phyloP scores from a whole-genome alignment of 2,113 vertebrate species.

The Chaetodon trifascialis region DNA sequence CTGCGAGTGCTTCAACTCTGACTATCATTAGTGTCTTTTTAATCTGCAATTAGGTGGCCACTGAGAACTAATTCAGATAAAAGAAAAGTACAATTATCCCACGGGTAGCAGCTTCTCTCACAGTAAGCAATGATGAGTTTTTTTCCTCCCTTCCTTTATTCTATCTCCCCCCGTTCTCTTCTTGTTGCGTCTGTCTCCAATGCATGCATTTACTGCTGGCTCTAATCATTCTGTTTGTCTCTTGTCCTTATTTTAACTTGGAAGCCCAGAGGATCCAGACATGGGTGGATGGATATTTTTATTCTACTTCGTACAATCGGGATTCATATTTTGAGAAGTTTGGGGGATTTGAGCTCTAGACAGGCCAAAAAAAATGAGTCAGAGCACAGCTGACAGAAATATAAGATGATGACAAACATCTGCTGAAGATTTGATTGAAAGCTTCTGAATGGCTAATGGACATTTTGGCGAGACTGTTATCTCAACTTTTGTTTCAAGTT shows the following conservation, averaged over 20 bases:
- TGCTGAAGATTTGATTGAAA: conserved; percentile 15
- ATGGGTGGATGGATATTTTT: conserved; percentile 42
- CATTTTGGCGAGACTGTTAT: neutral
- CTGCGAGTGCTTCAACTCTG: conserved; percentile 36
- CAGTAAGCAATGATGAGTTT: conserved; percentile 31
- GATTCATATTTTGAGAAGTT: conserved; percentile 27
- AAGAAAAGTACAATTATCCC: conserved; percentile 42
- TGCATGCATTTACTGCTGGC: conserved; percentile 38
- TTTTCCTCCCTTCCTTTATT: conserved; percentile 25
- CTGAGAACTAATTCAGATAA: conserved; percentile 45
- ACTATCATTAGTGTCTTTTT: conserved; percentile 46
- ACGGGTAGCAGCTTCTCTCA: conserved; percentile 34
- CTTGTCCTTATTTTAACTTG: conserved; percentile 51
- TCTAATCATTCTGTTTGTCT: conserved; percentile 45
- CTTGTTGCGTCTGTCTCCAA: conserved; percentile 39
- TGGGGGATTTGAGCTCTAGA: neutral
- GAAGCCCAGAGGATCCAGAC: conserved; percentile 47
- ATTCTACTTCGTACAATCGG: conserved; percentile 18
- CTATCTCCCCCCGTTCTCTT: neutral
- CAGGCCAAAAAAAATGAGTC: neutral
- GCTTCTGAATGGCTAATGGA: conserved; percentile 1
- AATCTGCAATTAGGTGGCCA: conserved; percentile 39
- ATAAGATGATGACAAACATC: neutral
- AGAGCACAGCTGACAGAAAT: neutral
- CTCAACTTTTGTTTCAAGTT: conserved; percentile 7